Evolutionary conservation across 2,888 invertebrate species (phyloP).

Genomic region (Himalopsyche anomala): DNA sequence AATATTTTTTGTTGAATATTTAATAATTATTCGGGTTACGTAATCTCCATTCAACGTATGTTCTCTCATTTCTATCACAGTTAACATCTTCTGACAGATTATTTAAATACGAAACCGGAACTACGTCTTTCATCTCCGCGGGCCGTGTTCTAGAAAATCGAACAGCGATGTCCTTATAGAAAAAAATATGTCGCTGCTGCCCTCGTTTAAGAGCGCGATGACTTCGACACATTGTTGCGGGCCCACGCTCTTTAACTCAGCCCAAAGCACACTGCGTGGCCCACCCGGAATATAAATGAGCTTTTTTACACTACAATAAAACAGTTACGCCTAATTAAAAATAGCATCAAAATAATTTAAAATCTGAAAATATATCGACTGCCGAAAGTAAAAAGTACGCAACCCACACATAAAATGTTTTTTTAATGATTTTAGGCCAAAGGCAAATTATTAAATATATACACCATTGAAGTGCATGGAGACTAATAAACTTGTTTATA

Average conservation of each 20-base stretch:
- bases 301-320: neutral
- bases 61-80: neutral
- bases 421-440: too few relatives aligned
- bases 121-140: neutral
- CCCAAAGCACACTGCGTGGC: neutral
- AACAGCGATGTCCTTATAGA: conserved; percentile 4
- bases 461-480: too few relatives aligned
- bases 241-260: neutral
- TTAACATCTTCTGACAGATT: neutral
- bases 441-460: too few relatives aligned
- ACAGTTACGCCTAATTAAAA: neutral
- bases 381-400: too few relatives aligned
- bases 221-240: neutral
- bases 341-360: neutral
- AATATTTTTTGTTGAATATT: conserved; percentile 10
- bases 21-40: conserved; percentile 3
- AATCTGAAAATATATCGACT: too few relatives aligned
- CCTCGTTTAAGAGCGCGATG: neutral
- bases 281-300: conserved; percentile 22
- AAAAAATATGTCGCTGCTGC: neutral
- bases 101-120: conserved; percentile 8
- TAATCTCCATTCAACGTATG: neutral
- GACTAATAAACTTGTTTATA: too few relatives aligned
- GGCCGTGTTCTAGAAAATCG: conserved; percentile 3
- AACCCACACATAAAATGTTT: too few relatives aligned